phyloP scores from a whole-genome alignment of 2,113 vertebrate genomes.

The Tauraco erythrolophus region DNA sequence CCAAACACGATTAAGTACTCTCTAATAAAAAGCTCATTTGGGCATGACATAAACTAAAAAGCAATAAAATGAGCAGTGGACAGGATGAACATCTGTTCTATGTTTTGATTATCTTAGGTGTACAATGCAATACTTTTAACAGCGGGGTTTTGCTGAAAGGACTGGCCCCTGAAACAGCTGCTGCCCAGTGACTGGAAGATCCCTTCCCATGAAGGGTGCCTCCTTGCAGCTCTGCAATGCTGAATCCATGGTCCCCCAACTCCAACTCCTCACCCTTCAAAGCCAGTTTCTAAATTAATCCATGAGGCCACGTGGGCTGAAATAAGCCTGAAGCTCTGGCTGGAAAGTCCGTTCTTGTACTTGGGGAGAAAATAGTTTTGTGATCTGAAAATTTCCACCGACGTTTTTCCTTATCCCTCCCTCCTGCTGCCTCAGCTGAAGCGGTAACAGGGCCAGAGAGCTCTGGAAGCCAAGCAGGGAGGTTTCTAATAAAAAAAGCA shows the following conservation, averaged over 20 bases:
- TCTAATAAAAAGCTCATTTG: conserved; percentile 38
- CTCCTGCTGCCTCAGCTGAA: conserved; percentile 1
- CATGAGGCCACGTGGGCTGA: background rate
- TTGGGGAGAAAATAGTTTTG: background rate
- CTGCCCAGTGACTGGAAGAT: background rate
- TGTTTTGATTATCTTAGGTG: conserved; percentile 3
- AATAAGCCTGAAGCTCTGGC: background rate
- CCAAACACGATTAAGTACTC: background rate
- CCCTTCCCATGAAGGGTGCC: background rate
- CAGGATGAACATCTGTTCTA: background rate
- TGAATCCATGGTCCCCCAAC: background rate
- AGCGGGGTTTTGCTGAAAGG: background rate
- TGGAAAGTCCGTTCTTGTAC: background rate
- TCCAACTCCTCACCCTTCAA: background rate
- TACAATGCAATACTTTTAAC: background rate
- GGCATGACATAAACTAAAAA: conserved; percentile 22
- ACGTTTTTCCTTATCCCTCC: background rate
- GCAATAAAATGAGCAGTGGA: background rate
- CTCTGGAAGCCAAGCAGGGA: background rate
- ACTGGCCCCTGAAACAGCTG: background rate
- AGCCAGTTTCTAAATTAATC: background rate
- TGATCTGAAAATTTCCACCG: conserved; percentile 8
- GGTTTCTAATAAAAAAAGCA: background rate
- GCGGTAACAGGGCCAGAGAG: background rate
- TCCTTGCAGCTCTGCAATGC: background rate